These are phyloP conservation scores for Piprites chloris DNA, from an alignment of 2,113 vertebrate genomes.

Conservation along the genomic window DNA sequence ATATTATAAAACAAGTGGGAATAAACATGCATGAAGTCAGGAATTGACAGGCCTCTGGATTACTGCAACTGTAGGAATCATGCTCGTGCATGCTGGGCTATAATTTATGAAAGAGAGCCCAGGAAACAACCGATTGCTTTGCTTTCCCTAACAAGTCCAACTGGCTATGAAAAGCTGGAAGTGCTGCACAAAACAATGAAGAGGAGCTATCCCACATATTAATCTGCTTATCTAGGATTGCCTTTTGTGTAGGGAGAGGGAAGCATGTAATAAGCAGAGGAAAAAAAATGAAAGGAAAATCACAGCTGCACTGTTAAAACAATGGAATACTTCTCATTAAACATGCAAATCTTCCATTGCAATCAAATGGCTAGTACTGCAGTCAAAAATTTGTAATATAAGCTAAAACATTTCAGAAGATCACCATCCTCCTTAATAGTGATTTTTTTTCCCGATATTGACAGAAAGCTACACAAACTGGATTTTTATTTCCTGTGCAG, in stretches of 20 bases:
- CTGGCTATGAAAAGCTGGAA: slow-evolving; percentile 74
- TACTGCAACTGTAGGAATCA: slow-evolving; percentile 66
- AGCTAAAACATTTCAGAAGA: neutral
- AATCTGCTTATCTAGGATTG: slow-evolving; percentile 71
- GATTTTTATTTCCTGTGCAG: neutral
- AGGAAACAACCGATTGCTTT: slow-evolving; percentile 69
- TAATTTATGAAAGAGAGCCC: slow-evolving; percentile 76
- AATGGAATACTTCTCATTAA: neutral
- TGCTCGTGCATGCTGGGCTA: slow-evolving; percentile 65
- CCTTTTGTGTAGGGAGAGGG: slow-evolving; percentile 18
- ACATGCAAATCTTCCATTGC: neutral
- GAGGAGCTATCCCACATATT: slow-evolving; percentile 62
- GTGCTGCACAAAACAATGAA: slow-evolving; percentile 66
- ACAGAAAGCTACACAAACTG: neutral
- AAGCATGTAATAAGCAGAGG: neutral
- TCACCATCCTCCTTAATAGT: neutral
- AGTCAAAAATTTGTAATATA: neutral
- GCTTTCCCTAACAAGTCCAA: slow-evolving; percentile 78
- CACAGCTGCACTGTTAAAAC: neutral
- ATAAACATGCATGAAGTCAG: slow-evolving; percentile 65
- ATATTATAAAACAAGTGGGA: slow-evolving; percentile 64
- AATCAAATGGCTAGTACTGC: neutral
- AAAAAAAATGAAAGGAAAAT: neutral
- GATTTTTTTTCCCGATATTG: neutral
- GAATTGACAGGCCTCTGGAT: slow-evolving; percentile 74